Conservation (phyloP, 2,888 invertebrate species). For the Chorisops tibialis region DNA sequence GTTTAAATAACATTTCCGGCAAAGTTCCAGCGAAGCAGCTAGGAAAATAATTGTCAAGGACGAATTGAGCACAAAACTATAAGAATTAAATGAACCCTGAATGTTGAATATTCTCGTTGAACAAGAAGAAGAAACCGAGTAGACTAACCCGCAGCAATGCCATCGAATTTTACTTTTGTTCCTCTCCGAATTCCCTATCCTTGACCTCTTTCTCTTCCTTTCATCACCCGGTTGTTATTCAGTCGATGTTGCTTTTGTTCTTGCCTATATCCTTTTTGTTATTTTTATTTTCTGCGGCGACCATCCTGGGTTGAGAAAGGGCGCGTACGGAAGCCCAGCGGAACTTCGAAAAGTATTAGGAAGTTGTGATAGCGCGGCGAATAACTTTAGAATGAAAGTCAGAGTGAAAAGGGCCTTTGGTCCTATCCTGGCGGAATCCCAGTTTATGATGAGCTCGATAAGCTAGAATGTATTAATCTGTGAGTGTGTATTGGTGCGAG, state of each 20-base stretch:
- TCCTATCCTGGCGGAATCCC: neutral
- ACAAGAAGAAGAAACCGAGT: too few relatives aligned
- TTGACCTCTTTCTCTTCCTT: slow-evolving; percentile 15
- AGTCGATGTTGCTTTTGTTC: neutral
- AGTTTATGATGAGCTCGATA: neutral
- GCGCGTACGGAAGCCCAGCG: neutral
- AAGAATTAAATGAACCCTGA: too few relatives aligned
- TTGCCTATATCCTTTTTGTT: neutral
- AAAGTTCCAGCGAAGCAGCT: too few relatives aligned
- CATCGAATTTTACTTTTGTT: slow-evolving; percentile 23
- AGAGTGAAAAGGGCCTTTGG: neutral
- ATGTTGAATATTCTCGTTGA: too few relatives aligned
- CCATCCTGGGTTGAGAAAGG: neutral
- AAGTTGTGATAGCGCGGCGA: slow-evolving; percentile 13
- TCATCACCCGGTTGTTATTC: neutral
- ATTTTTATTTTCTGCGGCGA: slow-evolving; percentile 1
- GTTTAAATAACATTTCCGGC: too few relatives aligned
- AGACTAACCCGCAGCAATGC: too few relatives aligned
- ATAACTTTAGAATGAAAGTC: slow-evolving; percentile 12
- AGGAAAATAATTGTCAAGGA: too few relatives aligned
- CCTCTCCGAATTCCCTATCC: slow-evolving; percentile 18
- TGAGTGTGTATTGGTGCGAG: neutral
- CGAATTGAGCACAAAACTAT: too few relatives aligned
- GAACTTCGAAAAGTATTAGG: neutral
- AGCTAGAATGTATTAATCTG: neutral